phyloP scores from a whole-genome alignment of 1,140 invertebrate species.

The Micrasema minimum region DNA sequence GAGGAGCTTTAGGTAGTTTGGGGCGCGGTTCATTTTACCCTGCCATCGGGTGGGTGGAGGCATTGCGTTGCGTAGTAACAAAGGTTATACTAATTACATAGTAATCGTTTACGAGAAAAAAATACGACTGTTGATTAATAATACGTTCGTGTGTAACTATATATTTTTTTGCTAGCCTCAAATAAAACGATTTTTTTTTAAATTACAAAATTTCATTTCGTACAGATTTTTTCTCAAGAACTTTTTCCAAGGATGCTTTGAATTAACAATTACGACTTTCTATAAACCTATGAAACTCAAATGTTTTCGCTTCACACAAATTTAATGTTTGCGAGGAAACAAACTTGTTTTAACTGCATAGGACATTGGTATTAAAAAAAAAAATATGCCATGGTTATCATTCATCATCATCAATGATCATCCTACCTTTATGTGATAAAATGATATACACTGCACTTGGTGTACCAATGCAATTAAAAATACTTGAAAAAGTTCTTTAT shows the following conservation, averaged over 20 bases:
- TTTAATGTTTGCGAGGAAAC: too few relatives aligned
- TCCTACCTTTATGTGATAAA: too few relatives aligned
- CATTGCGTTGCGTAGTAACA: conserved; percentile 11
- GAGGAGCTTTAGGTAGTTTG: conserved; percentile 48
- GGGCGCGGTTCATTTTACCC: conserved; percentile 11
- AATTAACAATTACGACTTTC: too few relatives aligned
- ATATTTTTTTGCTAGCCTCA: not conserved
- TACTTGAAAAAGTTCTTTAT: too few relatives aligned
- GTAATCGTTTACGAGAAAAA: not conserved
- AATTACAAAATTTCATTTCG: not conserved
- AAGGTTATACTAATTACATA: not conserved
- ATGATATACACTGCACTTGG: too few relatives aligned
- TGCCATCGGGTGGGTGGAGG: conserved; percentile 3
- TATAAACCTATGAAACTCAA: too few relatives aligned
- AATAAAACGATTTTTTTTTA: not conserved
- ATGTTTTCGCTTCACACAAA: too few relatives aligned
- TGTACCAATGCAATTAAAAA: too few relatives aligned
- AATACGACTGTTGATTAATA: not conserved
- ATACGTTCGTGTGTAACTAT: not conserved
- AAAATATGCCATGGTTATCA: too few relatives aligned
- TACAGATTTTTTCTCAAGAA: not conserved
- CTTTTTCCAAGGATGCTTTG: not conserved
- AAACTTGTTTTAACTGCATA: too few relatives aligned
- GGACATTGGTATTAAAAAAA: too few relatives aligned
- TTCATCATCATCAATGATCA: too few relatives aligned